These are phyloP conservation scores for Anarrhichthys ocellatus DNA, from an alignment of 2,113 vertebrate genomes.

Conservation along the genomic window DNA sequence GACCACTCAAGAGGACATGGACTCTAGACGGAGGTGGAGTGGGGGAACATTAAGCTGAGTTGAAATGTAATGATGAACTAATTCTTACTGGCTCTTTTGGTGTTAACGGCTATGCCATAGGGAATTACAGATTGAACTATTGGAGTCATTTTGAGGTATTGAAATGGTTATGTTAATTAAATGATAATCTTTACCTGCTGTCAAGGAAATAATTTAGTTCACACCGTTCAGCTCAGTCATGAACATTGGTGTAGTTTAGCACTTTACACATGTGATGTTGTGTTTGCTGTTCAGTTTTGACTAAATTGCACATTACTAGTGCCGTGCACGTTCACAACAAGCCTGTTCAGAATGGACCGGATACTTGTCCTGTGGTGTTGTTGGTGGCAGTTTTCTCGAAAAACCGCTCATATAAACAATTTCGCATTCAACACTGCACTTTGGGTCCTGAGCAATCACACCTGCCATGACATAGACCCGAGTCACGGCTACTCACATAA, in stretches of 20 bases:
- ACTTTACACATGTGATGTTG: neutral
- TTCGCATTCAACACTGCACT: neutral
- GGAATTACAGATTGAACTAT: neutral
- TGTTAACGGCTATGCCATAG: neutral
- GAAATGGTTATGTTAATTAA: conserved; percentile 28
- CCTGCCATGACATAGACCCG: neutral
- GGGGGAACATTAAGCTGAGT: neutral
- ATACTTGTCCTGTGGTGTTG: neutral
- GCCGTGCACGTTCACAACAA: neutral
- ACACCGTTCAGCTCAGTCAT: neutral
- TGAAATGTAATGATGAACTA: neutral
- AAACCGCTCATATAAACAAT: neutral
- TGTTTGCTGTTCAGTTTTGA: conserved; percentile 13
- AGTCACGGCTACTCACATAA: neutral
- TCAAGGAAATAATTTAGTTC: neutral
- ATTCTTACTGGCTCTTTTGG: neutral
- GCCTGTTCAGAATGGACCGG: neutral
- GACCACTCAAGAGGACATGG: neutral
- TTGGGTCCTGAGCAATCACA: neutral
- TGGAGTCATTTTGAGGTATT: neutral
- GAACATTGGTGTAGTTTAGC: neutral
- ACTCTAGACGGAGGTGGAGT: neutral
- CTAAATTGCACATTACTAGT: neutral
- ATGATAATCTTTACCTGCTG: conserved; percentile 28
- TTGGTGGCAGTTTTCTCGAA: neutral